Conservation (phyloP, 2,888 invertebrate genomes). For the Cetonia aurata region DNA sequence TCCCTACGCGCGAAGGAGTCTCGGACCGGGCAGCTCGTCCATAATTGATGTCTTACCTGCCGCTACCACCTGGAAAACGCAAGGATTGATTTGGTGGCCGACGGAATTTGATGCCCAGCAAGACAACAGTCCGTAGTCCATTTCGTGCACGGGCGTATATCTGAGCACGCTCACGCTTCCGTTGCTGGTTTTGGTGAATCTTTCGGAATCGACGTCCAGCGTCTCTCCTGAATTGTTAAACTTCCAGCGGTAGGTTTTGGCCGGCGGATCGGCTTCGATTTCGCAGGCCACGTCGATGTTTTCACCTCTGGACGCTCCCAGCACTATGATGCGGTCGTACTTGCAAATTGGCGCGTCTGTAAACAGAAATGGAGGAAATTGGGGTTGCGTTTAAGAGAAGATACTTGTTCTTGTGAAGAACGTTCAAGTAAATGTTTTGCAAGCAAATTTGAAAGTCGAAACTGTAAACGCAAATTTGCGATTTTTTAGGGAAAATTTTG, state of each 20-base stretch:
- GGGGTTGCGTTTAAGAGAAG: no score
- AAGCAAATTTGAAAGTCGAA: no score
- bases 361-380: conserved; percentile 48
- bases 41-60: conserved; percentile 75
- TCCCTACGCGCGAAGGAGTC: no score
- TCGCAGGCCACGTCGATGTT: conserved; percentile 88
- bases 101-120: conserved; percentile 89
- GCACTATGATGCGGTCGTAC: conserved; percentile 81
- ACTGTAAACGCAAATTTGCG: no score
- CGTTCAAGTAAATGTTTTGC: no score
- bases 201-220: conserved; percentile 82
- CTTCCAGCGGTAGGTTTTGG: conserved; percentile 92
- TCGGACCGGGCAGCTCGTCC: no score
- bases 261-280: conserved; percentile 93
- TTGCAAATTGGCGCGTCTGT: conserved; percentile 88
- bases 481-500: no score
- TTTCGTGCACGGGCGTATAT: conserved; percentile 72
- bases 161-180: conserved; percentile 80
- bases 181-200: conserved; percentile 78
- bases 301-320: conserved; percentile 91
- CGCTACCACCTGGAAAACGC: conserved; percentile 89
- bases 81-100: conserved; percentile 85
- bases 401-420: no score
- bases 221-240: conserved; percentile 95
- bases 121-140: conserved; percentile 90